Conservation (phyloP, 2,797 vertebrate species). For the Danio aesculapii region DNA sequence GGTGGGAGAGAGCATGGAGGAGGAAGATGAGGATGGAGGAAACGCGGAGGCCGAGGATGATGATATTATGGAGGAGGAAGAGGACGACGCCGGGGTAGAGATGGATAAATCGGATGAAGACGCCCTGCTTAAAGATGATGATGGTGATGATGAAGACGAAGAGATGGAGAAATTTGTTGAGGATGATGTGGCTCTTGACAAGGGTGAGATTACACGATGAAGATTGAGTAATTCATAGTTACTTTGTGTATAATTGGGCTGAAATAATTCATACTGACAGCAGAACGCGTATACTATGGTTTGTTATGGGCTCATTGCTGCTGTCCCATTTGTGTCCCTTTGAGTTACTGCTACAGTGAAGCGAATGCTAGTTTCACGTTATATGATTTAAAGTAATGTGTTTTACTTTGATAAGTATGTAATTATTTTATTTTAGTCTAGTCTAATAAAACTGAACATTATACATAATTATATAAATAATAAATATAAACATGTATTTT, state of each 20-base stretch:
- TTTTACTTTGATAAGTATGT: no score
- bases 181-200: constrained; percentile 74
- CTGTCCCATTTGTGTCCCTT: neutral
- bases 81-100: constrained; percentile 70
- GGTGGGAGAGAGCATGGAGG: constrained; percentile 77
- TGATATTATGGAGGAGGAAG: constrained; percentile 83
- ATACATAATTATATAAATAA: no score
- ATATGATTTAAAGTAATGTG: no score
- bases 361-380: neutral
- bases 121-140: constrained; percentile 49
- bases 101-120: constrained; percentile 70
- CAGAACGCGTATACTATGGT: neutral
- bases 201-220: constrained; percentile 81
- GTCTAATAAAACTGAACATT: neutral
- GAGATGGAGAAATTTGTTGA: constrained; percentile 77
- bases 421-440: neutral
- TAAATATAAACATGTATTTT: no score
- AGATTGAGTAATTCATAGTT: constrained; percentile 79
- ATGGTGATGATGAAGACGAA: constrained; percentile 39
- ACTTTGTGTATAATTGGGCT: constrained; percentile 7
- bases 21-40: constrained; percentile 65
- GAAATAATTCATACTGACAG: constrained; percentile 32
- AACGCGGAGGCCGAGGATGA: constrained; percentile 65
- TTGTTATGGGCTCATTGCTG: neutral
- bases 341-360: neutral